Evolutionary conservation across 2,797 vertebrate species (phyloP).

Genomic region (Presbytis comata): DNA sequence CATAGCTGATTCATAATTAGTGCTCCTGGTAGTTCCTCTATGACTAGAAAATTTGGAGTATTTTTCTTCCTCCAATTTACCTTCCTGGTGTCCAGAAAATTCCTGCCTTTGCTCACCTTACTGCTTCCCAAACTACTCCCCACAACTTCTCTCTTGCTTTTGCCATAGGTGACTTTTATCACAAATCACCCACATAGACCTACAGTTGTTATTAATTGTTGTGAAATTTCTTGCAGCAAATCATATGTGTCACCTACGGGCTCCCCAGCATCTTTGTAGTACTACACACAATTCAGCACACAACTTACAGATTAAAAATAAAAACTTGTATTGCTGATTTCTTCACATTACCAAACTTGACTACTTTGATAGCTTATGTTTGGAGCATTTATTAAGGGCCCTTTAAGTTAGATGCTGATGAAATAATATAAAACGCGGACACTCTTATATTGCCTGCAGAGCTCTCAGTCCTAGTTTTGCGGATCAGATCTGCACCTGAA

Average conservation of each 20-base stretch:
- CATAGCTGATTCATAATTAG: not conserved
- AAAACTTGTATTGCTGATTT: not conserved
- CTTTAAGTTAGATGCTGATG: not conserved
- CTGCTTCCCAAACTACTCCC: not conserved
- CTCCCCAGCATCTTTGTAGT: not conserved
- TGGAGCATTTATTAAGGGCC: not conserved
- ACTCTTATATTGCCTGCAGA: not conserved
- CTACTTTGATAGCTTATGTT: not conserved
- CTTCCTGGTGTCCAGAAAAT: not conserved
- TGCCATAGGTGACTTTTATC: not conserved
- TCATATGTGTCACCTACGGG: not conserved
- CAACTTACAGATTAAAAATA: not conserved
- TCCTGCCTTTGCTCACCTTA: not conserved
- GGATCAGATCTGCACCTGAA: not conserved
- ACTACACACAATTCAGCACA: not conserved
- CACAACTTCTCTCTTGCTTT: not conserved
- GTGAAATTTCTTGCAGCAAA: conserved; percentile 10
- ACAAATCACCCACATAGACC: not conserved
- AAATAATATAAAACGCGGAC: not conserved
- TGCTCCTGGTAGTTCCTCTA: not conserved
- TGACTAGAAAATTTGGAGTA: not conserved
- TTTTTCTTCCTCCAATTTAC: not conserved
- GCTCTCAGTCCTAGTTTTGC: not conserved
- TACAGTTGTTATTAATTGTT: not conserved
- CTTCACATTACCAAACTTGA: not conserved